Evolutionary conservation across 2,888 invertebrate species (phyloP).

Genomic region (Anthophora plumipes): DNA sequence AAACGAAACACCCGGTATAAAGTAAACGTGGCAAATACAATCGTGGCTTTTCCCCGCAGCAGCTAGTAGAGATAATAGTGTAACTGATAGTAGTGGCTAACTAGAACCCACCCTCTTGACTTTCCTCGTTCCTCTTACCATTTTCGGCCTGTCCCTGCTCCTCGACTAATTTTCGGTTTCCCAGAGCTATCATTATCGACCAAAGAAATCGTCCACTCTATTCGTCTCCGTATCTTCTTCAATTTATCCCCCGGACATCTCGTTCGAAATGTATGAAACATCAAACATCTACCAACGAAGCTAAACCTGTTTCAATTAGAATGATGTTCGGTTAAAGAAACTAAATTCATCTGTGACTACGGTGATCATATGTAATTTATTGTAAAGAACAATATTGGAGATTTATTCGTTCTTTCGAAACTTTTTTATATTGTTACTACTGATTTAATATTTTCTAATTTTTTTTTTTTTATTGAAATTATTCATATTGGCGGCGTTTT

Average conservation of each 20-base stretch:
- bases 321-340: background rate
- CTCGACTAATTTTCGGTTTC: constrained; percentile 83
- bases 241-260: constrained; percentile 25
- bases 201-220: constrained; percentile 63
- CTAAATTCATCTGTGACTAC: too few species aligned
- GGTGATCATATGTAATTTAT: too few species aligned
- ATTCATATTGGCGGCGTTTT: too few species aligned
- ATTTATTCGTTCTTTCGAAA: too few species aligned
- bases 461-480: too few species aligned
- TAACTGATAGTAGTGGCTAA: constrained; percentile 84
- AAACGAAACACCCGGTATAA: constrained; percentile 44
- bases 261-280: constrained; percentile 18
- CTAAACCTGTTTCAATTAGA: background rate
- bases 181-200: constrained; percentile 78
- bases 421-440: too few species aligned
- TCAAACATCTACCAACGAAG: background rate
- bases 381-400: too few species aligned
- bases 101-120: constrained; percentile 73
- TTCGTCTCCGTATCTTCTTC: constrained; percentile 34
- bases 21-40: constrained; percentile 51
- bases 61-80: constrained; percentile 82
- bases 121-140: constrained; percentile 69
- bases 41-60: constrained; percentile 73
- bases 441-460: too few species aligned
- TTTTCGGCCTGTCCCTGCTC: constrained; percentile 73